Evolutionary conservation across 2,797 vertebrate species (phyloP).

Genomic region (Gorsachius magnificus): DNA sequence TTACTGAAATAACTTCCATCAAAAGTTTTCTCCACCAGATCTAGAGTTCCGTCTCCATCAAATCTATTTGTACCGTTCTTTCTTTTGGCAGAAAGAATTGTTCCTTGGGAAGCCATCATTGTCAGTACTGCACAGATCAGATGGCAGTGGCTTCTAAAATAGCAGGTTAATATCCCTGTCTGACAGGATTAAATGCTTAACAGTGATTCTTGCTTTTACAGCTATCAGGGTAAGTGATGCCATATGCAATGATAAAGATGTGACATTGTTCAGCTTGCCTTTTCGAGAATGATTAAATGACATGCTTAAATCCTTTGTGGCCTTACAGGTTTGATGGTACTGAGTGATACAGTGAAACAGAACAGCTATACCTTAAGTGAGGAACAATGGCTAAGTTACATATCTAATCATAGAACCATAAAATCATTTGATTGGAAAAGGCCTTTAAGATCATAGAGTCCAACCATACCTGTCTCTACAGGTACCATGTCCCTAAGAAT

Average conservation of each 20-base stretch:
- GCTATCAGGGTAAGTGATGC: slow-evolving; percentile 58
- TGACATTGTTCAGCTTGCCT: slow-evolving; percentile 61
- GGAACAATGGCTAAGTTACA: not conserved
- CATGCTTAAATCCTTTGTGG: slow-evolving; percentile 55
- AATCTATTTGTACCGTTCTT: not conserved
- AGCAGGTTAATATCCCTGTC: slow-evolving; percentile 64
- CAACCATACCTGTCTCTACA: too few relatives aligned
- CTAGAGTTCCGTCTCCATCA: not conserved
- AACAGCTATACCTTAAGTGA: not conserved
- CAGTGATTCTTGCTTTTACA: slow-evolving; percentile 61
- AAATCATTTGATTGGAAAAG: too few relatives aligned
- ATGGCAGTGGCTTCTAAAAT: slow-evolving; percentile 57
- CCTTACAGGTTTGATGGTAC: not conserved
- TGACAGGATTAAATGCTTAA: slow-evolving; percentile 68
- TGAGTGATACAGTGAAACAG: not conserved
- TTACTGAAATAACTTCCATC: slow-evolving; percentile 1
- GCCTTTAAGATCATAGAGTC: too few relatives aligned
- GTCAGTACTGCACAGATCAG: slow-evolving; percentile 35
- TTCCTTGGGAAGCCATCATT: slow-evolving; percentile 40
- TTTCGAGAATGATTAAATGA: slow-evolving; percentile 56
- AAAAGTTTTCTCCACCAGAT: not conserved
- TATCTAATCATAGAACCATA: not conserved
- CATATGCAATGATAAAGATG: slow-evolving; percentile 62
- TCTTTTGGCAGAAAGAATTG: slow-evolving; percentile 39
- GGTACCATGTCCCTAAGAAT: too few relatives aligned